Evolutionary conservation across 1,140 invertebrate species (phyloP).

Genomic region (Micrasema minimum): DNA sequence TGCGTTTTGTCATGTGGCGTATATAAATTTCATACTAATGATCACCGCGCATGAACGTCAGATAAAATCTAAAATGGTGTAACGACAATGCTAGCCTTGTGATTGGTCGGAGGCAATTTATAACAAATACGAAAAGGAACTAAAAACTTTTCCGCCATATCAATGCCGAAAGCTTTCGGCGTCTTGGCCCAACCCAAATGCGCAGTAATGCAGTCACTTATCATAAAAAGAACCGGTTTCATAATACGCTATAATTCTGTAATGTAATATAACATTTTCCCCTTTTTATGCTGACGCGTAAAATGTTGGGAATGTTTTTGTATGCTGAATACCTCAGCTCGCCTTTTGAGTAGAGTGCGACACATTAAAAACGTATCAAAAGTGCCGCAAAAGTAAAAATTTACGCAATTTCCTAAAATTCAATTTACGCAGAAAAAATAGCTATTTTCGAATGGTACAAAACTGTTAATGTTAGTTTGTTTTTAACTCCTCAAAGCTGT

Average conservation of each 20-base stretch:
- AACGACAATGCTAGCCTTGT: conserved; percentile 33
- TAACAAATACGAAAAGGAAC: conserved; percentile 38
- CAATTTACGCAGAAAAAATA: neutral
- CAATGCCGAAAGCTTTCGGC: conserved; percentile 38
- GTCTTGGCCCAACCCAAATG: neutral
- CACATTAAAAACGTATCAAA: conserved; percentile 35
- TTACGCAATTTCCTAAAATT: conserved; percentile 26
- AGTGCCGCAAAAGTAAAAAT: conserved; percentile 7
- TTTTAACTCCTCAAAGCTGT: too few species aligned
- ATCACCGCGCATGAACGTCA: conserved; percentile 25
- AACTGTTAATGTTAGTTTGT: too few species aligned
- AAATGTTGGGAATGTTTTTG: neutral
- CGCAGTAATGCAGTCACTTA: neutral
- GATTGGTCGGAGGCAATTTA: conserved; percentile 36
- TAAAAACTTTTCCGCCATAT: conserved; percentile 38
- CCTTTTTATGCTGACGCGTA: neutral
- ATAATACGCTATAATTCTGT: neutral
- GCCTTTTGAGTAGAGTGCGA: conserved; percentile 22
- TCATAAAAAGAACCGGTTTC: neutral
- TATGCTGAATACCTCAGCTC: neutral
- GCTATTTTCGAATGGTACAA: too few species aligned
- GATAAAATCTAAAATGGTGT: conserved; percentile 42
- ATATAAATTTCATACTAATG: conserved; percentile 45
- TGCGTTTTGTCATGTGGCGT: conserved; percentile 32
- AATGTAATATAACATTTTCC: neutral